phyloP scores from a whole-genome alignment of 1,140 invertebrate species.

The Calephelis virginiensis region DNA sequence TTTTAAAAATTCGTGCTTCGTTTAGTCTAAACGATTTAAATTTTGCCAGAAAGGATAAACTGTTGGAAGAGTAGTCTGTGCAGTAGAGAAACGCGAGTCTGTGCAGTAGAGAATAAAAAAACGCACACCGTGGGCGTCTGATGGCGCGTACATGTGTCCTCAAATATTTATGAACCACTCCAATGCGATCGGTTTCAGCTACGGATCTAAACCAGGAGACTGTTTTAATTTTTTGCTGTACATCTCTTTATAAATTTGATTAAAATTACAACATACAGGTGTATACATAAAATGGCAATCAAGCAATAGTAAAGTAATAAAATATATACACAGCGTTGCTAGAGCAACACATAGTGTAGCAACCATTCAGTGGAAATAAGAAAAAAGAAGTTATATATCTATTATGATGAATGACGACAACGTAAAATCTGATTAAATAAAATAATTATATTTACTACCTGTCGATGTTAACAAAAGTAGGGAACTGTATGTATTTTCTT shows the following conservation, averaged over 20 bases:
- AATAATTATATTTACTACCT: too few relatives aligned
- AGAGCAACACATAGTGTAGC: too few relatives aligned
- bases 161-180: slow-evolving; percentile 34
- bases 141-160: slow-evolving; percentile 27
- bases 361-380: too few relatives aligned
- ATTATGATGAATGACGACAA: too few relatives aligned
- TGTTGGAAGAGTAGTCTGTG: neutral
- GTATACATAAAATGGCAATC: too few relatives aligned
- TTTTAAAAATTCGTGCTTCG: neutral
- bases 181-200: slow-evolving; percentile 21
- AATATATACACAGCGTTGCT: too few relatives aligned
- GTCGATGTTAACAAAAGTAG: too few relatives aligned
- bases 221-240: neutral
- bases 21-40: slow-evolving; percentile 6
- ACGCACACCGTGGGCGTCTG: neutral
- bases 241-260: neutral
- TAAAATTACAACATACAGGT: too few relatives aligned
- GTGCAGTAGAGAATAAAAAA: slow-evolving; percentile 6
- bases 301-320: too few relatives aligned
- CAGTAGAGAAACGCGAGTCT: neutral
- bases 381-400: too few relatives aligned
- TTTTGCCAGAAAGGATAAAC: neutral
- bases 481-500: too few relatives aligned
- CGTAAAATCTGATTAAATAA: too few relatives aligned
- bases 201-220: neutral